Evolutionary conservation across 2,113 vertebrate species (phyloP), one percentile per base, ranked within the genome.

Genomic region (Synodontis membranacea): DNA sequence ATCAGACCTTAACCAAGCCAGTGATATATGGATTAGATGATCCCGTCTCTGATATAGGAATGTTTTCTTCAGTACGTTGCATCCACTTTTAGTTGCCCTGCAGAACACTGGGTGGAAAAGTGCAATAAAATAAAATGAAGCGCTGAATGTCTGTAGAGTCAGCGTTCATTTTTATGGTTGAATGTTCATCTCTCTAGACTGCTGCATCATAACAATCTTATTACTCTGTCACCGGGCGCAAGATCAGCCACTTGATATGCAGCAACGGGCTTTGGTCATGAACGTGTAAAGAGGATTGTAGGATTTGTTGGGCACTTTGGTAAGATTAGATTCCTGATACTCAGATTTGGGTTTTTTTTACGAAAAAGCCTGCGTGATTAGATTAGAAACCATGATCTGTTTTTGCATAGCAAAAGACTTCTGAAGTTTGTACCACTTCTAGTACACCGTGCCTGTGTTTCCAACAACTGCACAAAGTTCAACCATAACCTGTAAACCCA

Each of bases 311-410:
- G 78, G 25, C 50, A 37, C 70, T 82, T 75, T 89, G 68, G 56
- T 82, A 80, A 82, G 85, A 89, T 84, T 84, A 64, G 21, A 89
- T 84, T 86, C 50, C 31, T 83, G 82, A 86, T 80, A 34, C 64
- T 58, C 56, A 82, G 68, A 70, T 76, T 81, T 87, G 70, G 64
- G 14, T 54, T 89, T 87, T 54, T 89, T 87, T 80, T 3, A 84
- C 39, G 34, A 52, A 80, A 70, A 56, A 60, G 48, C 37, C 52
- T 44, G 80, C 58, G 31, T n/a, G 58, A 64, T 82, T 82, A 66
- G 34, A 58, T 60, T 81, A 48, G 39, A 66, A 66, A 44, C 12
- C 28, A 31, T 28, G 14, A 31, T 34, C 31, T 68, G n/a, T 83
- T 83, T 68, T 37, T 68, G 19, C 48, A 80, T 12, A 54, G 52